A percentile compares a stretch with the other conserved stretches of the same genome.
Evolutionary conservation across 2,797 vertebrate species (phyloP).

Genomic region (Bradypodion ventrale): DNA sequence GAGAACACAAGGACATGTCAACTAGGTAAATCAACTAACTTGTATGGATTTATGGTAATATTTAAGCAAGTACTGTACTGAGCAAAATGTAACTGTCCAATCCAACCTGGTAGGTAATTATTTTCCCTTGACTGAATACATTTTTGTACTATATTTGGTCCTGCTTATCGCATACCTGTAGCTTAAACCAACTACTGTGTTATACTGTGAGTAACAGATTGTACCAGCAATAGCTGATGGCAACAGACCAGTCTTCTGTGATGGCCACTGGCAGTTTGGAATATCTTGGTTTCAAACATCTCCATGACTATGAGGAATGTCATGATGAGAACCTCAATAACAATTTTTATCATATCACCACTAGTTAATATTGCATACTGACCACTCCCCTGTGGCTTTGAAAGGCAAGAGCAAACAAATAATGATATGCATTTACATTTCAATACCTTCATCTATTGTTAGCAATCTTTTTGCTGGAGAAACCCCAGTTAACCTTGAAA

Average conservation of each 20-base stretch:
- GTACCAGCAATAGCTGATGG: not conserved
- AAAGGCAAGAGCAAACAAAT: not conserved
- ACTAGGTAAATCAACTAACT: too few species aligned
- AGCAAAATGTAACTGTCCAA: not conserved
- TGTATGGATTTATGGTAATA: not conserved
- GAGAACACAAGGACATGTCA: too few species aligned
- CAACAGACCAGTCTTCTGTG: not conserved
- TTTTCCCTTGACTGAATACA: not conserved
- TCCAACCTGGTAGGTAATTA: not conserved
- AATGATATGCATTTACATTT: not conserved
- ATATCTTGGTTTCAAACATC: not conserved
- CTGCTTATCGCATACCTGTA: not conserved
- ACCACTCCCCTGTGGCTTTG: not conserved
- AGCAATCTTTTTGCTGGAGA: too few species aligned
- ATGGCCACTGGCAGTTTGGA: too few species aligned
- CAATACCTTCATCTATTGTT: not conserved
- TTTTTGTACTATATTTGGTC: not conserved
- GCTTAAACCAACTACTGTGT: not conserved
- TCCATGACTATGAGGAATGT: not conserved
- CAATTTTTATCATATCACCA: not conserved
- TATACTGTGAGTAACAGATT: not conserved
- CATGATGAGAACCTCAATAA: not conserved
- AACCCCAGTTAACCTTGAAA: not conserved
- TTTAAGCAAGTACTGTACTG: not conserved
- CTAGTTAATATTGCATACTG: not conserved